Percentiles rank a stretch among this genome's conserved stretches.
phyloP scores from a whole-genome alignment of 2,888 invertebrate species.

The Cataglyphis albicans region DNA sequence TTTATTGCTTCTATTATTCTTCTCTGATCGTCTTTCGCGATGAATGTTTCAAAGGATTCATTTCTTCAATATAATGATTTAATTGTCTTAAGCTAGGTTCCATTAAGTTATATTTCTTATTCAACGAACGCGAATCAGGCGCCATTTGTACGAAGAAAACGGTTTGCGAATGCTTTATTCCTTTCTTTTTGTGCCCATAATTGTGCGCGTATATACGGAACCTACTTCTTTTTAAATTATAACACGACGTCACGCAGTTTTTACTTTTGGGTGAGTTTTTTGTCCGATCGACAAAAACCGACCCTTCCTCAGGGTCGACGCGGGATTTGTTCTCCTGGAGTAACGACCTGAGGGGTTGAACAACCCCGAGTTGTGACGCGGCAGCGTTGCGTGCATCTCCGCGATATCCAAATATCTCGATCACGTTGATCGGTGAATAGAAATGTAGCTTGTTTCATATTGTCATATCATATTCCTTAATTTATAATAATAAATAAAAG shows the following conservation, averaged over 20 bases:
- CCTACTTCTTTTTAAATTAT: slow-evolving; percentile 35
- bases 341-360: slow-evolving; percentile 72
- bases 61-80: slow-evolving; percentile 22
- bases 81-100: neutral
- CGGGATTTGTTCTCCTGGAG: slow-evolving; percentile 48
- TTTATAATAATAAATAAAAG: neutral
- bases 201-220: slow-evolving; percentile 1
- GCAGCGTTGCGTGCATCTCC: slow-evolving; percentile 52
- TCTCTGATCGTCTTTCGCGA: neutral
- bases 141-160: slow-evolving; percentile 5
- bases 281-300: slow-evolving; percentile 44
- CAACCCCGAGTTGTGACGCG: slow-evolving; percentile 58
- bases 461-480: neutral
- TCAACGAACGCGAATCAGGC: slow-evolving; percentile 5
- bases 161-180: neutral
- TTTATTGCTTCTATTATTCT: neutral
- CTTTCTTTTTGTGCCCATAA: slow-evolving; percentile 14
- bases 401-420: slow-evolving; percentile 77
- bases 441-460: neutral
- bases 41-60: neutral
- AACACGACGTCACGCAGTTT: slow-evolving; percentile 47
- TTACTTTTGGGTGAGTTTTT: slow-evolving; percentile 51
- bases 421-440: slow-evolving; percentile 67
- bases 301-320: slow-evolving; percentile 63
- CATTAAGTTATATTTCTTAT: slow-evolving; percentile 12